Evolutionary conservation across 2,888 invertebrate genomes (phyloP), one percentile per base, ranked within the genome.

Genomic region (Drosophila testacea): DNA sequence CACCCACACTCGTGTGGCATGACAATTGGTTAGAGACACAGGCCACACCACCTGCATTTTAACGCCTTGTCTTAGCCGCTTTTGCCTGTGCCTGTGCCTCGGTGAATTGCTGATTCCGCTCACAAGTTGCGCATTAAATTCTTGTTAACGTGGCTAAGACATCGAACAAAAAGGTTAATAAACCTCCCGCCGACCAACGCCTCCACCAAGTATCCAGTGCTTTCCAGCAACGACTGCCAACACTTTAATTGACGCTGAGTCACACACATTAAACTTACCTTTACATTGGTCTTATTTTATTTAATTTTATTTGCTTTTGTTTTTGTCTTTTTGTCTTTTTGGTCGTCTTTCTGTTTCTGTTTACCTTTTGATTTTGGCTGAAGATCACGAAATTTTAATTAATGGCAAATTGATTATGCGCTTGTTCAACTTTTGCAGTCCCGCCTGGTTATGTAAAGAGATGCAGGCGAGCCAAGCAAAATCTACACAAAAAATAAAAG

Each of bases 91-190:
- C 2, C 22, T 3, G 22, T 64, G 69, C 27, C 36, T 30, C 30
- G 11, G 11, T 44, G 56, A 66, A 56, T 79, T 75, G 59, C 42
- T 11, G 48, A 80, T 82, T 73, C 82, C 52, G 44, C 48, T 55
- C 81, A 81, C 88, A 82, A 28, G 50, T 27, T 46, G 54, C 69
- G 57, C 81, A 81, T 83, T 69, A 83, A 83, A 85, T 84, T 85
- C 84, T 85, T 82, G 69, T 71, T 77, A 85, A 81, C 88, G 88
- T 84, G 85, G 79, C 85, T 83, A 85, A 86, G 77, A 74, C 79
- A 56, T 56, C 63, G 32, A 4, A 22, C 36, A 36, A 13, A 34
- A 76, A 83, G 86, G 86, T 86, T 88, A 88, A 86, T 88, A 86
- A 86, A 86, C 86, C 87, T 65, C 70, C 66, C 56, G 61, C 54